A percentile compares a stretch with the other conserved stretches of the same genome.
Conservation (phyloP, 2,113 vertebrate genomes). For the Acinonyx jubatus region DNA sequence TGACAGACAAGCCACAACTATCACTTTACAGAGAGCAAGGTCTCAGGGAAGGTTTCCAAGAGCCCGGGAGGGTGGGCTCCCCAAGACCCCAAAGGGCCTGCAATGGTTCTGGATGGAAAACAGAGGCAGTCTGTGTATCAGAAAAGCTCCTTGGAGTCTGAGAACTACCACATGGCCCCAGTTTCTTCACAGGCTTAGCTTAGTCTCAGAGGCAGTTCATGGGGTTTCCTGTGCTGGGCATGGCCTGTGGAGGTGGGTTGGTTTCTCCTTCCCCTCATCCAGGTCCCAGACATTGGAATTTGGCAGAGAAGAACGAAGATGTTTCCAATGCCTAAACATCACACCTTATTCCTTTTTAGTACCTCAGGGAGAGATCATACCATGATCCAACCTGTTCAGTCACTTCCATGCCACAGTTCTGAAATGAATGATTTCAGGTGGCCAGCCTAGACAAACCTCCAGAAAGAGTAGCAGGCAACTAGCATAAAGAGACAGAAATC, state of each 20-base stretch:
- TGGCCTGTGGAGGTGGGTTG: background rate
- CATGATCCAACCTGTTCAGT: background rate
- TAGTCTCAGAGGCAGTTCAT: background rate
- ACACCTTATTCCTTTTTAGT: background rate
- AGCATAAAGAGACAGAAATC: background rate
- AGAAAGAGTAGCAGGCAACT: background rate
- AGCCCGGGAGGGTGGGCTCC: background rate
- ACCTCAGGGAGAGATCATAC: background rate
- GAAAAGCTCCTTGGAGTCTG: background rate
- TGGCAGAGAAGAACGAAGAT: background rate
- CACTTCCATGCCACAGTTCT: background rate
- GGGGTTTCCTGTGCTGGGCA: background rate
- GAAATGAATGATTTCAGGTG: background rate
- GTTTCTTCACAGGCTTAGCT: background rate
- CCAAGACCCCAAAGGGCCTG: background rate
- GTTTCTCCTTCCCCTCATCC: background rate
- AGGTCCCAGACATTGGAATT: conserved; percentile 25
- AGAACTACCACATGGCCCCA: background rate
- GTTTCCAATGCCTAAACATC: background rate
- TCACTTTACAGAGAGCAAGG: background rate
- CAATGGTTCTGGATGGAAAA: background rate
- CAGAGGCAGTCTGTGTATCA: background rate
- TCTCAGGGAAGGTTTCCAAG: background rate
- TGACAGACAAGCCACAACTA: background rate
- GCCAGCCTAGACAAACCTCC: background rate